Conservation (phyloP, 2,797 vertebrate species). For the Acipenser ruthenus region DNA sequence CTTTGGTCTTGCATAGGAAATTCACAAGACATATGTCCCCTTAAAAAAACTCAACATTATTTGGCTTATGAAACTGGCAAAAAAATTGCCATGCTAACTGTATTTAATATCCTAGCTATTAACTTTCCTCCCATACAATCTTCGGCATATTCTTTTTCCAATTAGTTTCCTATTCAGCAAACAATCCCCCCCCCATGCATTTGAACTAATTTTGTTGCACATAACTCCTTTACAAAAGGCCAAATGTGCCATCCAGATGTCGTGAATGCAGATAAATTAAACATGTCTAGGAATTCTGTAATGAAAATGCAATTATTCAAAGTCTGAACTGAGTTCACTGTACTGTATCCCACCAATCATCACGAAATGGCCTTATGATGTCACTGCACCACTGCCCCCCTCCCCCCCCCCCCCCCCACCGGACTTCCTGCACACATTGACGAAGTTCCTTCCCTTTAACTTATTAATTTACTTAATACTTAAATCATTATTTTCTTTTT, state of each 20-base stretch:
- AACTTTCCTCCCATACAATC: background rate
- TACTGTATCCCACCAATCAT: too few species aligned
- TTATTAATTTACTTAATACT: too few species aligned
- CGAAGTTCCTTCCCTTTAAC: too few species aligned
- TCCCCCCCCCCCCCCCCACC: too few species aligned
- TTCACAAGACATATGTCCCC: background rate
- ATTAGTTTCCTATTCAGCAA: slow-evolving; percentile 2
- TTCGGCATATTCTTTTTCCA: background rate
- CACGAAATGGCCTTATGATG: too few species aligned
- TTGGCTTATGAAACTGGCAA: too few species aligned
- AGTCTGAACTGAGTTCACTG: too few species aligned
- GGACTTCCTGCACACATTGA: too few species aligned
- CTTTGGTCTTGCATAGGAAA: background rate
- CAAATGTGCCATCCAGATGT: background rate
- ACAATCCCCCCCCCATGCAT: background rate
- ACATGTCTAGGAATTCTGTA: background rate
- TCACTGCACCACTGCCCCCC: too few species aligned
- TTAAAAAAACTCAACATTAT: too few species aligned
- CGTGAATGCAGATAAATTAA: background rate
- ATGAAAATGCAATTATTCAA: too few species aligned
- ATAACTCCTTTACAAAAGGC: slow-evolving; percentile 1
- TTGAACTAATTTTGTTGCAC: background rate
- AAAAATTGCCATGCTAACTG: background rate
- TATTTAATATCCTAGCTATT: background rate
- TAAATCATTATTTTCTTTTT: too few species aligned